Conservation (phyloP, 2,888 invertebrate genomes). For the Rhagophthalmus giganteus region DNA sequence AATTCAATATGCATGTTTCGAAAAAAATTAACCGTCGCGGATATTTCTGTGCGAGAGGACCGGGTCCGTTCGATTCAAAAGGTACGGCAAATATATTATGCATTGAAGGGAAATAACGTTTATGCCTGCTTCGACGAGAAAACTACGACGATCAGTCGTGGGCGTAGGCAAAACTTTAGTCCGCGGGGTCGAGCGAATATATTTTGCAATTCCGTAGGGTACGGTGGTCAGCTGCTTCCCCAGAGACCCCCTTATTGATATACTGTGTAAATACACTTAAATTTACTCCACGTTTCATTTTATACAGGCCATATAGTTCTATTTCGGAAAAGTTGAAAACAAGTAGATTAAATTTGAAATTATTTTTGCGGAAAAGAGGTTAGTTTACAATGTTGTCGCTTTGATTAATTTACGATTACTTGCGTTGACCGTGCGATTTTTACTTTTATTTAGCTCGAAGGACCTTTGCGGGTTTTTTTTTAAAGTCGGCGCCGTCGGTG, state of each 20-base stretch:
- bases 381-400: too few relatives aligned
- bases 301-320: not conserved
- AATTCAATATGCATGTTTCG: not conserved
- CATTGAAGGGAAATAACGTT: constrained; percentile 49
- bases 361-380: too few relatives aligned
- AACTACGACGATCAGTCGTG: too few relatives aligned
- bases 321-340: not conserved
- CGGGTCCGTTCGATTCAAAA: too few relatives aligned
- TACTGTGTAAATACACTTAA: constrained; percentile 56
- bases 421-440: too few relatives aligned
- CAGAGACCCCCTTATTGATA: constrained; percentile 55
- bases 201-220: constrained; percentile 54
- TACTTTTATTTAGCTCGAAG: too few relatives aligned
- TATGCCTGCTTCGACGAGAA: constrained; percentile 23
- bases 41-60: constrained; percentile 43
- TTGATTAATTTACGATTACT: too few relatives aligned
- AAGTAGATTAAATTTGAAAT: not conserved
- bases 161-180: constrained; percentile 28
- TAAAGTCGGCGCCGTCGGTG: too few relatives aligned
- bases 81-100: constrained; percentile 54
- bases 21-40: not conserved
- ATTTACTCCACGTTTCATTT: constrained; percentile 35
- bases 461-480: too few relatives aligned
- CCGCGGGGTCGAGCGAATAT: constrained; percentile 41
- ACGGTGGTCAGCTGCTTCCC: constrained; percentile 51